A percentile compares a stretch with the other conserved stretches of the same genome.
These are phyloP conservation scores for Drosophila nigrodunni DNA, from an alignment of 1,140 invertebrate species.

Conservation along the genomic window DNA sequence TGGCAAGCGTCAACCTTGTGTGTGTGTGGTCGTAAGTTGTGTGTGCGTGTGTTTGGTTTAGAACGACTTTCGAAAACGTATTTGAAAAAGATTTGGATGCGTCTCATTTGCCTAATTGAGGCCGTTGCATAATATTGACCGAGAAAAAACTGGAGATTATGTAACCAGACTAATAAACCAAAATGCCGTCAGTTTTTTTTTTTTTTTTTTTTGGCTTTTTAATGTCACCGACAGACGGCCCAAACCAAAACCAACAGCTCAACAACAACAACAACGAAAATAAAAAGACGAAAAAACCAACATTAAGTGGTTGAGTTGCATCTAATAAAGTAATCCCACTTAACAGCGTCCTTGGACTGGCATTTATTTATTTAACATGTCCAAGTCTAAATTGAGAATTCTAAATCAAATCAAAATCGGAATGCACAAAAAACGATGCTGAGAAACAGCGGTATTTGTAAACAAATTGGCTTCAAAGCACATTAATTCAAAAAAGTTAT, in stretches of 20 bases:
- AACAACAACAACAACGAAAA: conserved; percentile 27
- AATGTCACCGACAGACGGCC: conserved; percentile 50
- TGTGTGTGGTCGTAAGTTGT: neutral
- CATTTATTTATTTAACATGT: neutral
- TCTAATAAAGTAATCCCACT: conserved; percentile 40
- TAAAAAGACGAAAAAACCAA: conserved; percentile 3
- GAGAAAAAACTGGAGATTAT: conserved; percentile 42
- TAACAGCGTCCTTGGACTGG: conserved; percentile 32
- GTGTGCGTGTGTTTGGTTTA: conserved; percentile 37
- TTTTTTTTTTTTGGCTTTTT: conserved; percentile 29
- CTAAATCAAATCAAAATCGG: conserved; percentile 1
- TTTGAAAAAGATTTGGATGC: conserved; percentile 37
- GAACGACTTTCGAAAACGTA: conserved; percentile 63
- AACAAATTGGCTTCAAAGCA: conserved; percentile 2
- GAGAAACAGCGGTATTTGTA: neutral
- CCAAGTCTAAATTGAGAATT: conserved; percentile 15
- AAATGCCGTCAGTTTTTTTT: conserved; percentile 35
- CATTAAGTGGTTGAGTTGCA: conserved; percentile 26
- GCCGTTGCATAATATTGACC: conserved; percentile 74
- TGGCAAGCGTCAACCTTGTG: conserved; percentile 40
- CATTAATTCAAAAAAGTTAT: conserved; percentile 1
- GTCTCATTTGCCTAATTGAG: conserved; percentile 70
- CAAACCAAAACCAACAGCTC: conserved; percentile 12
- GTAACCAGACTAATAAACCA: conserved; percentile 70
- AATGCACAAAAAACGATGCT: conserved; percentile 1